Conservation (phyloP, 2,113 vertebrate genomes). For the Eubucco bourcierii region DNA sequence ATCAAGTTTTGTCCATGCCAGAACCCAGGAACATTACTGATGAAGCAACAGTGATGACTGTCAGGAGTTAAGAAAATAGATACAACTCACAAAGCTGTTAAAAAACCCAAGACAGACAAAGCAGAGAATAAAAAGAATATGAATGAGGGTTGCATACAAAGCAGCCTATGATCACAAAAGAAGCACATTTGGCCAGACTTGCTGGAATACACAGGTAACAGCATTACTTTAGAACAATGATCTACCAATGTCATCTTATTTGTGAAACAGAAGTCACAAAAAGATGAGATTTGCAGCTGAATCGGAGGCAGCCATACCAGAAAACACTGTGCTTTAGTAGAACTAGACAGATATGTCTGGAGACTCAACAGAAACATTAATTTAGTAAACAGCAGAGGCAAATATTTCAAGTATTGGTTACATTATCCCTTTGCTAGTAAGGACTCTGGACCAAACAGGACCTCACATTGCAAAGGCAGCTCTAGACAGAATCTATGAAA, state of each 20-base stretch:
- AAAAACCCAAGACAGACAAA: background rate
- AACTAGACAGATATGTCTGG: slow-evolving; percentile 3
- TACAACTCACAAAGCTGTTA: background rate
- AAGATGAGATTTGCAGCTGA: slow-evolving; percentile 12
- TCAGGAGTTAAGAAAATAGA: background rate
- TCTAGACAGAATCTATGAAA: background rate
- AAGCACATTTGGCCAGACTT: slow-evolving; percentile 40
- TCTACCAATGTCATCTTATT: background rate
- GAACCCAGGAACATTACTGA: background rate
- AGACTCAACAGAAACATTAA: background rate
- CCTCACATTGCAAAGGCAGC: background rate
- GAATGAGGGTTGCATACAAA: background rate
- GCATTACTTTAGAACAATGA: slow-evolving; percentile 17
- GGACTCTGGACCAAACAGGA: background rate
- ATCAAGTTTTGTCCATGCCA: background rate
- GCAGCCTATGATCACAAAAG: background rate
- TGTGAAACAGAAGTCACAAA: slow-evolving; percentile 16
- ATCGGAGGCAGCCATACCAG: background rate
- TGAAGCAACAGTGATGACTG: background rate
- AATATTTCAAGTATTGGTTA: slow-evolving; percentile 13
- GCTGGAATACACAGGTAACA: background rate
- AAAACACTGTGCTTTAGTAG: background rate
- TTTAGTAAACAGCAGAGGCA: background rate
- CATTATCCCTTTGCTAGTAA: background rate
- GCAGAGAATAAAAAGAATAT: background rate